These are phyloP conservation scores for Rhinoraja longicauda DNA, from an alignment of 2,797 vertebrate genomes.

Conservation along the genomic window DNA sequence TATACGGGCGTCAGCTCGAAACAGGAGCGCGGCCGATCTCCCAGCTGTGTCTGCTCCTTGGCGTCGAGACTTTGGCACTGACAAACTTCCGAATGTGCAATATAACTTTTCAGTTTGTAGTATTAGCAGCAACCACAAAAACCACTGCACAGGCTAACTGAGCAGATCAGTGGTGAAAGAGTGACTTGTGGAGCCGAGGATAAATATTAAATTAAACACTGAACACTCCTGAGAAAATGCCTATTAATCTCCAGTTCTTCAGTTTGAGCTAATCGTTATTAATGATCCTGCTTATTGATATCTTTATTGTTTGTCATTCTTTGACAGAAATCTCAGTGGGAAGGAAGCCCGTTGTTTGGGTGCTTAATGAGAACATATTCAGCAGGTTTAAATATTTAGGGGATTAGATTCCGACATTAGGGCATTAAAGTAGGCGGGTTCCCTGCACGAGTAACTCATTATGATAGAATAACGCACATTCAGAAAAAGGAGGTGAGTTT, in stretches of 20 bases:
- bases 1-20: background rate
- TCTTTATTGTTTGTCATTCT: conserved; percentile 53
- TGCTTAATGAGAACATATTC: conserved; percentile 21
- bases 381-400: conserved; percentile 3
- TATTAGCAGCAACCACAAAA: conserved; percentile 46
- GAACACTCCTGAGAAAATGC: conserved; percentile 56
- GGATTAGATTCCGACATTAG: background rate
- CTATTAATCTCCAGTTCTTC: conserved; percentile 65
- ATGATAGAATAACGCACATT: background rate
- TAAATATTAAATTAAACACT: conserved; percentile 65
- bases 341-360: background rate
- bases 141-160: conserved; percentile 49
- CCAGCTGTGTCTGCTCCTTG: conserved; percentile 26
- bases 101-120: background rate
- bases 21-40: background rate
- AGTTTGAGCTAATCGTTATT: conserved; percentile 62
- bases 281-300: conserved; percentile 71
- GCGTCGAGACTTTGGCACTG: conserved; percentile 40
- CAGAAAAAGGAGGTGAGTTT: background rate
- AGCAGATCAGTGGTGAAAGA: conserved; percentile 50
- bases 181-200: conserved; percentile 54
- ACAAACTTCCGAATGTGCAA: background rate
- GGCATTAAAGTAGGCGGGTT: background rate
- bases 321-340: background rate
- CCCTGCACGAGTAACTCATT: background rate